Evolutionary conservation across 2,888 invertebrate species (phyloP).

Genomic region (Drosophila paranaensis): DNA sequence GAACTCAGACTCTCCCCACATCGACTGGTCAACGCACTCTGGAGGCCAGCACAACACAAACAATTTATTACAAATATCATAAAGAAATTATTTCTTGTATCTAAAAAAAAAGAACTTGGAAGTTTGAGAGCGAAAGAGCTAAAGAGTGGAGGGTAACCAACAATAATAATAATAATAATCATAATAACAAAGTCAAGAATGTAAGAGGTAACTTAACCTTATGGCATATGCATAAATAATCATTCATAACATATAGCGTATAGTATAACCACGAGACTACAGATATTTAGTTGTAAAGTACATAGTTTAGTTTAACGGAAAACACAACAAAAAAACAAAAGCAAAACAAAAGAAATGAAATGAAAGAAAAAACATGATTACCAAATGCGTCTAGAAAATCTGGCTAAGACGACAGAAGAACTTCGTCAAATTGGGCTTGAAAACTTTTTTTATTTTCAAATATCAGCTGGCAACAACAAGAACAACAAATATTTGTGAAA

Average conservation of each 20-base stretch:
- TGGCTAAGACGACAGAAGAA: slow-evolving; percentile 20
- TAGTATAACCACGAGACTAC: slow-evolving; percentile 82
- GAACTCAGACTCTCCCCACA: slow-evolving; percentile 27
- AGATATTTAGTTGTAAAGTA: slow-evolving; percentile 79
- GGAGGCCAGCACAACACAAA: slow-evolving; percentile 21
- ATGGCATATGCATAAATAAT: slow-evolving; percentile 63
- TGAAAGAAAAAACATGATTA: slow-evolving; percentile 28
- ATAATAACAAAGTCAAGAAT: slow-evolving; percentile 26
- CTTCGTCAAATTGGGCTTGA: slow-evolving; percentile 35
- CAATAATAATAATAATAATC: slow-evolving; percentile 35
- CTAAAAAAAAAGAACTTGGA: slow-evolving; percentile 5
- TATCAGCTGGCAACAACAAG: slow-evolving; percentile 24
- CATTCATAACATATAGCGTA: slow-evolving; percentile 76
- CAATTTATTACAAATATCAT: slow-evolving; percentile 7
- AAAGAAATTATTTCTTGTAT: slow-evolving; percentile 10
- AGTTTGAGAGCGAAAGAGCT: slow-evolving; percentile 8
- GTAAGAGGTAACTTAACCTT: slow-evolving; percentile 42
- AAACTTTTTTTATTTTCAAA: slow-evolving; percentile 49
- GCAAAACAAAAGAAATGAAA: slow-evolving; percentile 10
- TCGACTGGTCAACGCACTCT: slow-evolving; percentile 25
- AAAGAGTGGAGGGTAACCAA: slow-evolving; percentile 14
- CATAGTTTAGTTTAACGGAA: slow-evolving; percentile 68
- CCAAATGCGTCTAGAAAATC: slow-evolving; percentile 18
- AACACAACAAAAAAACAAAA: too few relatives aligned
- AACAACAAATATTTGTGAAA: slow-evolving; percentile 55